Base-by-base conservation (phyloP, 1,140 invertebrate genomes). In the Pentalonia nigronervosa region DNA sequence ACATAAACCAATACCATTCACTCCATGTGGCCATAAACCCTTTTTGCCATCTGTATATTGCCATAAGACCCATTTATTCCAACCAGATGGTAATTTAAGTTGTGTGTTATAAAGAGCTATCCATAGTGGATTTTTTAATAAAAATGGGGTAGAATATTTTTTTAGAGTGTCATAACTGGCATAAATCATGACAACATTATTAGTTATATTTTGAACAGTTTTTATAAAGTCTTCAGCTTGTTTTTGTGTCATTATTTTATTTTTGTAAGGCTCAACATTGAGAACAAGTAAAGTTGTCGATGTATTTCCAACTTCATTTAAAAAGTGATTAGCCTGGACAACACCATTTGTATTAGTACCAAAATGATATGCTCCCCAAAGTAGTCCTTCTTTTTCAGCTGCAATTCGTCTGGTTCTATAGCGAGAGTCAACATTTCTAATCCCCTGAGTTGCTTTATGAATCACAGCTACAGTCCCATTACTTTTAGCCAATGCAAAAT, bases 331-430 rank as follows among this genome's bases (percentile, higher is more conserved):
- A 25, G 94, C 91, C 23, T 94, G 94, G 2, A 30, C 11, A n/a
- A 84, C 91, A 60, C 56, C 60, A 56, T 94, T 92, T 20, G 20
- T 48, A n/a, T 89, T 83, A 47, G 56, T 76, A 17, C 91, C 94
- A 48, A 90, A 93, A 76, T 94, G 91, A 83, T 94, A 94, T n/a
- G 94, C 94, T 41, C 94, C 94, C 94, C 94, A 94, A 48, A 94
- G 50, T 30, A 94, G 41, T 30, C 94, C 94, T 90, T 90, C 20
- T 45, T 93, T 90, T 47, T 88, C 83, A 45, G 91, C 91, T n/a
- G 23, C 41, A 23, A 21, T 91, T 36, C 23, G 87, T 48, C 92
- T 50, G 34, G 47, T 36, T 20, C 34, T 83, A 86, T 94, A 94
- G 7, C 21, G 4, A 30, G n/a, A 23, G 23, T 94, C 94, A 1